Percentiles rank a stretch among this genome's conserved stretches.
phyloP scores from a whole-genome alignment of 2,888 invertebrate genomes.

The Ornithoptera alexandrae region DNA sequence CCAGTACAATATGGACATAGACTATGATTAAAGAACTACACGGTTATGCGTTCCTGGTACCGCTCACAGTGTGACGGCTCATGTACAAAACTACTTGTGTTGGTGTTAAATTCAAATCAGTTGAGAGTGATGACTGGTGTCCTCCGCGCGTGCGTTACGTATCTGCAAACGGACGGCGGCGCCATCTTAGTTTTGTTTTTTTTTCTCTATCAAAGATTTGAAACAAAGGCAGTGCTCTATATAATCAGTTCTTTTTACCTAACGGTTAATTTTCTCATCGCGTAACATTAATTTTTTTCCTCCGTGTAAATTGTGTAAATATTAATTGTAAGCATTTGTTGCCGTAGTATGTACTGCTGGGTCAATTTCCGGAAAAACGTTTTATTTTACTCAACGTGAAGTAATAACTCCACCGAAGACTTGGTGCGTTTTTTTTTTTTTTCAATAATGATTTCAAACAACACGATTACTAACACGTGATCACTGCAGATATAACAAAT shows the following conservation, averaged over 20 bases:
- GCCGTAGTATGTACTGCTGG: conserved; percentile 40
- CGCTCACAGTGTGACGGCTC: conserved; percentile 13
- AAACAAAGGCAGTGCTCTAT: conserved; percentile 5
- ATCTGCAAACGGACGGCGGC: not conserved
- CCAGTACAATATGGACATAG: conserved; percentile 74
- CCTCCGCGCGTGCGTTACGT: not conserved
- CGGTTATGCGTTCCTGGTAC: conserved; percentile 10
- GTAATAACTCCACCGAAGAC: too few relatives aligned
- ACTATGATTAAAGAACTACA: conserved; percentile 57
- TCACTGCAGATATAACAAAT: too few relatives aligned
- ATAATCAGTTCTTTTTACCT: not conserved
- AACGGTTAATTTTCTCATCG: not conserved
- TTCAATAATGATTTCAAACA: not conserved
- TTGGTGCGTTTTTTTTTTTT: not conserved
- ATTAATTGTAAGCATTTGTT: conserved; percentile 58
- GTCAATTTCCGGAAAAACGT: not conserved
- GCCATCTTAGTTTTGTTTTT: conserved; percentile 1
- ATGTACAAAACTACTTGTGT: conserved; percentile 16
- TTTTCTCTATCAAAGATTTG: conserved; percentile 5
- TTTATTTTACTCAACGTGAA: not conserved
- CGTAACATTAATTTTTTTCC: conserved; percentile 25
- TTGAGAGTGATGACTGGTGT: not conserved
- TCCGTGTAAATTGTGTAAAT: conserved; percentile 69
- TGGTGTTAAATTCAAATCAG: not conserved
- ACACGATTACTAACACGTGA: too few relatives aligned